Evolutionary conservation across 2,797 vertebrate species (phyloP).

Genomic region (Bovichtus diacanthus): DNA sequence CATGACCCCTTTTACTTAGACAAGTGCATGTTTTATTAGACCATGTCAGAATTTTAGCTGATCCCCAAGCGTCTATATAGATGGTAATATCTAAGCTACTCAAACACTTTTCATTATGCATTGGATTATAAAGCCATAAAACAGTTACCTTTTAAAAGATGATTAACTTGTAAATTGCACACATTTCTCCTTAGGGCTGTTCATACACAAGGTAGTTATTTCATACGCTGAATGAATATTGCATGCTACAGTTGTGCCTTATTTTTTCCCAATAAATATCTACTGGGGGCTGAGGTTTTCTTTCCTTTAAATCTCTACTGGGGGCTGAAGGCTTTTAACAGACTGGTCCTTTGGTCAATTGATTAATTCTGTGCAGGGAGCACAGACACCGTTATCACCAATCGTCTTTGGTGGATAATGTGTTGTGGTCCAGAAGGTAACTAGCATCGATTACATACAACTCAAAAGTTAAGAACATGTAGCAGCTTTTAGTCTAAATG

Average conservation of each 20-base stretch:
- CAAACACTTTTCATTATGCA: neutral
- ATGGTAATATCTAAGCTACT: neutral
- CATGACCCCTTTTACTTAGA: neutral
- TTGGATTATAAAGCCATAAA: slow-evolving; percentile 7
- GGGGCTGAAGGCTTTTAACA: neutral
- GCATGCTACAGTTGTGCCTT: neutral
- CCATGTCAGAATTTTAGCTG: neutral
- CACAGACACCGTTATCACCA: slow-evolving; percentile 9
- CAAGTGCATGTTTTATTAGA: neutral
- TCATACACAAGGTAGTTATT: slow-evolving; percentile 1
- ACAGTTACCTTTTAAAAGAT: neutral
- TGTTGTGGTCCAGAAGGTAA: neutral
- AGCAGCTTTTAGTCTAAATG: neutral
- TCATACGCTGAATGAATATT: slow-evolving; percentile 14
- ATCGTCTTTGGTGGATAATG: neutral
- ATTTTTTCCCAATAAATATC: neutral
- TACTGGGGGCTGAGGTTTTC: neutral
- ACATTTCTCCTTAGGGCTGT: neutral
- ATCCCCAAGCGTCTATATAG: neutral
- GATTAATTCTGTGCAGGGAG: slow-evolving; percentile 23
- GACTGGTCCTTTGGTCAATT: slow-evolving; percentile 19
- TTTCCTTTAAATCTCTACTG: neutral
- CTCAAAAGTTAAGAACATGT: slow-evolving; percentile 4
- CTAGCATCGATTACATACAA: neutral
- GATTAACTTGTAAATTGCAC: neutral